Conservation (phyloP, 2,888 invertebrate species). For the Siphlonurus alternatus region DNA sequence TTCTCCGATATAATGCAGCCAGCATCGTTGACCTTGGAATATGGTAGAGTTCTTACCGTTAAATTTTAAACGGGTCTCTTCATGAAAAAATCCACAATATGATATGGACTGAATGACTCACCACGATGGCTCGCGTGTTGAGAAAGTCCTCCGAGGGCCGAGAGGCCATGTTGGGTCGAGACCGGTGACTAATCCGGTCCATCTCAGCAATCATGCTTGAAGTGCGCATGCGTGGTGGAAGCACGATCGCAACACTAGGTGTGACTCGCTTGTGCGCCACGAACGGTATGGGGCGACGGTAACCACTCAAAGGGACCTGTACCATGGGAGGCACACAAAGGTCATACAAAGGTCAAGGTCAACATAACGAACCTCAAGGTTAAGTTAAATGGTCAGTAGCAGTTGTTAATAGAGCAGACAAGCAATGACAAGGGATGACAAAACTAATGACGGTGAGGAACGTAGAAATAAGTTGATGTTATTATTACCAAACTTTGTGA, state of each 20-base stretch:
- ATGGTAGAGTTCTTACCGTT: too few species aligned
- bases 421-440: too few species aligned
- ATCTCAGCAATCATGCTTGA: conserved; percentile 44
- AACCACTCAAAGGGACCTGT: neutral
- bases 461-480: too few species aligned
- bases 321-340: neutral
- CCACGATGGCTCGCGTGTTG: conserved; percentile 57
- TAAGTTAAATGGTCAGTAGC: neutral
- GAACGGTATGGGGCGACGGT: neutral
- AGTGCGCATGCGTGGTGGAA: conserved; percentile 39
- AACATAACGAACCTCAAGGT: too few species aligned
- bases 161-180: conserved; percentile 40
- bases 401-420: too few species aligned
- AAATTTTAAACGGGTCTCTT: too few species aligned
- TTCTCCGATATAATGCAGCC: too few species aligned
- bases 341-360: neutral
- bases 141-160: conserved; percentile 60
- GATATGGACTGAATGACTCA: too few species aligned
- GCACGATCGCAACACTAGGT: neutral
- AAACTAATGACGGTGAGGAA: too few species aligned
- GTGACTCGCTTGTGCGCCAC: neutral
- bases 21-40: too few species aligned
- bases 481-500: too few species aligned
- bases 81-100: too few species aligned
- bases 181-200: conserved; percentile 48